phyloP scores from a whole-genome alignment of 2,797 vertebrate species.

The Liasis olivaceus region DNA sequence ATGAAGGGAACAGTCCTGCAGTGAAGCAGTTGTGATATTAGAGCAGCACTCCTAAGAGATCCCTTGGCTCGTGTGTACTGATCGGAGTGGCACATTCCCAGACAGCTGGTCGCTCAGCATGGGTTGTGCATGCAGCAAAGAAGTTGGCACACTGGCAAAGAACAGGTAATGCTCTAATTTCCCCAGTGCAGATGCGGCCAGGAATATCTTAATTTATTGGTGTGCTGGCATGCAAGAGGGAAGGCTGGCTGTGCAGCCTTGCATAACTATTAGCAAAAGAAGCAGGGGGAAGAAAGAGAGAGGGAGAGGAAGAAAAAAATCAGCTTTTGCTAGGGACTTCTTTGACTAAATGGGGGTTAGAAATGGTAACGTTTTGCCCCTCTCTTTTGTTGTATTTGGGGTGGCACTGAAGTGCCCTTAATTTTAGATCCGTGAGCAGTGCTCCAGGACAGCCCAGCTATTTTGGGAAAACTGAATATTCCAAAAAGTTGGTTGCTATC shows the following conservation, averaged over 20 bases:
- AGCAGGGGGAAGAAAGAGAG: background rate
- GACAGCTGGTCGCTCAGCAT: constrained; percentile 90
- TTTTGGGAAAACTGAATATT: constrained; percentile 78
- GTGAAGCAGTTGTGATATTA: constrained; percentile 83
- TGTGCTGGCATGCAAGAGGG: constrained; percentile 85
- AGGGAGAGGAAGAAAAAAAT: constrained; percentile 59
- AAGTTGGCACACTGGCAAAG: constrained; percentile 84
- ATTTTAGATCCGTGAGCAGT: constrained; percentile 79
- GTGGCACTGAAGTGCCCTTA: constrained; percentile 80
- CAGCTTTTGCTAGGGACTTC: constrained; percentile 75
- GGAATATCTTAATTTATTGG: constrained; percentile 91
- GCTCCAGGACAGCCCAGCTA: constrained; percentile 77
- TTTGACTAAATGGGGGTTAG: constrained; percentile 76
- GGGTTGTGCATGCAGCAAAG: constrained; percentile 83
- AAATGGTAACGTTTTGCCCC: constrained; percentile 63
- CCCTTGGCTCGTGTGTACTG: constrained; percentile 83
- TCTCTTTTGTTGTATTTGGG: constrained; percentile 78
- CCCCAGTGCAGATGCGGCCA: constrained; percentile 87
- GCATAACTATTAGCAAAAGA: constrained; percentile 77
- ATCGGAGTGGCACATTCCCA: constrained; percentile 84
- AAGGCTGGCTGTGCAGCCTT: constrained; percentile 79
- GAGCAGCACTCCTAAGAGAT: constrained; percentile 83
- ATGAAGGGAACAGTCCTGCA: constrained; percentile 81
- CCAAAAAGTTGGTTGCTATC: constrained; percentile 79
- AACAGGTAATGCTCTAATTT: constrained; percentile 89